Conservation (phyloP, 2,797 vertebrate species). For the Gymnoscopelus braueri region DNA sequence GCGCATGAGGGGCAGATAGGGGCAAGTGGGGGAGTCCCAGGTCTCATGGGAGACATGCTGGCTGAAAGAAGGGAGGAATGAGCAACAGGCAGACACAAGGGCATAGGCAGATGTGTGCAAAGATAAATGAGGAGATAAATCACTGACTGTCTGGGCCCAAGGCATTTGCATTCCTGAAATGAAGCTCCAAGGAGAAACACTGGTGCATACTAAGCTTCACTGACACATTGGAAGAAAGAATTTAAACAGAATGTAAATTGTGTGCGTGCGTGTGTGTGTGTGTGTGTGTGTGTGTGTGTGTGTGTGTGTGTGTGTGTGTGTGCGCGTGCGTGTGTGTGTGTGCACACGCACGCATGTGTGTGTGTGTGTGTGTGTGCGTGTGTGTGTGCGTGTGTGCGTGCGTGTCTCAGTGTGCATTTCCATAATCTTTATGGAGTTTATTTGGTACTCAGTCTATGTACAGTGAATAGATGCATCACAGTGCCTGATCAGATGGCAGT, state of each 20-base stretch:
- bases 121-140: slow-evolving; percentile 87
- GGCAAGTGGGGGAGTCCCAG: slow-evolving; percentile 72
- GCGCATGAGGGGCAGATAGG: slow-evolving; percentile 54
- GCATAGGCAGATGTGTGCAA: slow-evolving; percentile 85
- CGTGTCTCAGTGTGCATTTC: not conserved
- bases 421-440: not conserved
- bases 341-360: slow-evolving; percentile 36
- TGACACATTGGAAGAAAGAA: slow-evolving; percentile 28
- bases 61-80: slow-evolving; percentile 72
- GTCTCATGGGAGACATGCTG: slow-evolving; percentile 72
- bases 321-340: slow-evolving; percentile 14
- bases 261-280: slow-evolving; percentile 10
- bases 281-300: not conserved
- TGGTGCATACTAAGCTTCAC: slow-evolving; percentile 60
- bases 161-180: slow-evolving; percentile 86
- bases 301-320: not conserved
- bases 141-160: slow-evolving; percentile 79
- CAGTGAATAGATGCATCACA: slow-evolving; percentile 31
- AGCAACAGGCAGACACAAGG: slow-evolving; percentile 85
- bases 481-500: not conserved
- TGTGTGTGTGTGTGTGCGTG: slow-evolving; percentile 16
- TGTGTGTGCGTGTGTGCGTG: slow-evolving; percentile 24
- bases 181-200: slow-evolving; percentile 79
- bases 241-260: slow-evolving; percentile 10
- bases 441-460: slow-evolving; percentile 20